Base-by-base conservation (phyloP, 2,113 vertebrate species). In the Nibea coibor region DNA sequence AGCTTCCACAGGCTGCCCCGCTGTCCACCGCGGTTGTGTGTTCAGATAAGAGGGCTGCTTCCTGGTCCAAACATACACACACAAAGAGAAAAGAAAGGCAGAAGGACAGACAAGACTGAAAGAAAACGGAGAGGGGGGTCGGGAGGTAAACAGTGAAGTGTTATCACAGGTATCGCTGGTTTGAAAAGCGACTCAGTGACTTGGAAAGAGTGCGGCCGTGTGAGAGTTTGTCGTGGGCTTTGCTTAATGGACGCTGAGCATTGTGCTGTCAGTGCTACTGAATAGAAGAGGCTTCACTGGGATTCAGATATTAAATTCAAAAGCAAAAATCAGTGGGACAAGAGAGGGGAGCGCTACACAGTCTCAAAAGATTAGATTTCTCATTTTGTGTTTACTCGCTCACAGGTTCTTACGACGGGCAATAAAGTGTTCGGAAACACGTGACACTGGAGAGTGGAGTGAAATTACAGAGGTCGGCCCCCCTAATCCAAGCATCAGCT, bases 1-100 rank as follows among this genome's bases (percentile, higher is more conserved):
- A 93, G 91, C 88, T 92, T 93, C 88, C 88, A 90, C 93, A 94
- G 93, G 81, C 90, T 81, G 88, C 75, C 84, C 80, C 51, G 80
- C 79, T 65, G 89, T 88, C 89, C 88, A 69, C 57, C 45, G 74
- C 54, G 75, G 59, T 87, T 89, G 89, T 89, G 86, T 88, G 87
- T 79, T 82, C 90, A 91, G 91, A 93, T 92, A 94, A 91, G 83
- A 80, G 66, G 78, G 50, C 86, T 73, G 87, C 87, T 91, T 90
- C 89, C 87, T 90, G 83, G 77, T 87, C 79, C 85, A 87, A 88
- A 89, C 82, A 89, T 67, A 89, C 82, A 82, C 67, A 87, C 76
- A 92, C 72, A 88, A 77, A 89, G 61, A 81, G 57, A 88, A 82
- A 81, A 59, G 80, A 80, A 75, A 14, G 62, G 45, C 58, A 61